Evolutionary conservation across 2,888 invertebrate species (phyloP).

Genomic region (Cephonodes hylas): DNA sequence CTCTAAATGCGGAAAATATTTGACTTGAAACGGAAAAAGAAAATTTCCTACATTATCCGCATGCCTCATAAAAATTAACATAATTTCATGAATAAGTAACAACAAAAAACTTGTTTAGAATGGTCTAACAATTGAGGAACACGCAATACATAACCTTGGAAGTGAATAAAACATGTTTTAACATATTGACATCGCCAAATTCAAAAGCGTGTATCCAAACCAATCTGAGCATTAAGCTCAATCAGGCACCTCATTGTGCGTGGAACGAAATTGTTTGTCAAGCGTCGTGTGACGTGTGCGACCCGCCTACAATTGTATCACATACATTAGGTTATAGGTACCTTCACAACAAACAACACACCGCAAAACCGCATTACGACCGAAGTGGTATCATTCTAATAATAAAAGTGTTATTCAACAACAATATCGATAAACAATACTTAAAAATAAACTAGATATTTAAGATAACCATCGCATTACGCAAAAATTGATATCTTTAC

Average conservation of each 20-base stretch:
- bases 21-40: neutral
- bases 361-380: constrained; percentile 26
- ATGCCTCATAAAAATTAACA: neutral
- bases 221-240: constrained; percentile 34
- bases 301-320: constrained; percentile 50
- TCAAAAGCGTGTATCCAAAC: constrained; percentile 3
- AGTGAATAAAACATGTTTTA: constrained; percentile 6
- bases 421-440: neutral
- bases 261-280: constrained; percentile 30
- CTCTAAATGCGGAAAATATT: neutral
- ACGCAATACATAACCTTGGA: constrained; percentile 11
- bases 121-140: constrained; percentile 1
- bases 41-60: neutral
- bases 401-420: neutral
- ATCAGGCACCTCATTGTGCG: constrained; percentile 25
- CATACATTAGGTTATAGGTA: constrained; percentile 16
- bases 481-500: neutral
- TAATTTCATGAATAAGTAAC: neutral
- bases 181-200: constrained; percentile 3
- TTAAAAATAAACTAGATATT: neutral
- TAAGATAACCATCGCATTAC: no score
- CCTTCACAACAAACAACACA: constrained; percentile 17
- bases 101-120: constrained; percentile 1
- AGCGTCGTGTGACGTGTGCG: constrained; percentile 45
- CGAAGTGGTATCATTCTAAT: constrained; percentile 13